These are phyloP conservation scores for Metopolophium dirhodum DNA, from an alignment of 1,140 invertebrate genomes.

Conservation along the genomic window DNA sequence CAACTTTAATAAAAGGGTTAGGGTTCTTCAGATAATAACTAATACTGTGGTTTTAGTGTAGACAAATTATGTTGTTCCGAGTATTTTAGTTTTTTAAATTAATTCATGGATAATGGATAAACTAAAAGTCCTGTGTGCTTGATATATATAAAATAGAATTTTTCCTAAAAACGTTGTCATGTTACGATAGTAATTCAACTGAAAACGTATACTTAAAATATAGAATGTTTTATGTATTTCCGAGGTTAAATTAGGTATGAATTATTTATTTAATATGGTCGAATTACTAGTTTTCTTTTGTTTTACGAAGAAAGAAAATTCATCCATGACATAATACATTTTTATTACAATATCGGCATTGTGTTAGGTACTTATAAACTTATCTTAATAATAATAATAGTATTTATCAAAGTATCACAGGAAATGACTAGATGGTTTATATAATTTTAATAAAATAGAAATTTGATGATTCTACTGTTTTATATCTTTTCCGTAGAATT, in stretches of 20 bases:
- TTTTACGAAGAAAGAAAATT: not conserved
- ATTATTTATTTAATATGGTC: constrained; percentile 1
- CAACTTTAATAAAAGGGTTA: too few relatives aligned
- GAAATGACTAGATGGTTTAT: not conserved
- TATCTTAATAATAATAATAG: constrained; percentile 13
- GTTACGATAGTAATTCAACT: not conserved
- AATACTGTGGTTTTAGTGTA: not conserved
- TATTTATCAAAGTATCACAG: not conserved
- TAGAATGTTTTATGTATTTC: not conserved
- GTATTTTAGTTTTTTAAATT: not conserved
- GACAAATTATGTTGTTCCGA: not conserved
- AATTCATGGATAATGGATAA: not conserved
- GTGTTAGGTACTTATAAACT: not conserved
- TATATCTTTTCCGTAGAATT: not conserved
- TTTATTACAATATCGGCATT: not conserved
- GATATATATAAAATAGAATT: not conserved
- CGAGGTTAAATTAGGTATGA: not conserved
- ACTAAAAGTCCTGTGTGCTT: not conserved
- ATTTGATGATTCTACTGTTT: not conserved
- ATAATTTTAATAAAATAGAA: constrained; percentile 12
- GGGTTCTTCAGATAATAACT: too few relatives aligned
- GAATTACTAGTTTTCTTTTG: not conserved
- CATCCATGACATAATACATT: not conserved
- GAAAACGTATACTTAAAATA: not conserved
- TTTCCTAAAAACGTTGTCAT: not conserved